Conservation (phyloP, 2,797 vertebrate species). For the Nyctalus aviator region DNA sequence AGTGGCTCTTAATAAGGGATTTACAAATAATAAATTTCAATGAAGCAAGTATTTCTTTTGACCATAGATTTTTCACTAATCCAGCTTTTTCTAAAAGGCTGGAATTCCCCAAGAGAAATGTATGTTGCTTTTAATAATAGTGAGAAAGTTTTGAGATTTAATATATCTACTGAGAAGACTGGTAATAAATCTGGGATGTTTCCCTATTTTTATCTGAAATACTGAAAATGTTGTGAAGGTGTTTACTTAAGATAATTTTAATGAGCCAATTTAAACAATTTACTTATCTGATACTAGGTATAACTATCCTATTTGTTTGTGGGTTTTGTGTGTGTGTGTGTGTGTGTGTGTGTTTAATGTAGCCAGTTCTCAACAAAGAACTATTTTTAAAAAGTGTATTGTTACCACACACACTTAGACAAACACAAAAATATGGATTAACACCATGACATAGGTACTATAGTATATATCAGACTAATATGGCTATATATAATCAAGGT, state of each 20-base stretch:
- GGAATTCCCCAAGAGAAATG: background rate
- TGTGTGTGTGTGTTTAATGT: background rate
- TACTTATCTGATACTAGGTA: background rate
- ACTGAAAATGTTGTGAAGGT: background rate
- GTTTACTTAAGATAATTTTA: background rate
- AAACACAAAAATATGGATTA: background rate
- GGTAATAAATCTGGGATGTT: background rate
- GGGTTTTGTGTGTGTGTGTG: too few relatives aligned
- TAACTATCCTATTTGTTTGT: background rate
- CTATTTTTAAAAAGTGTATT: background rate
- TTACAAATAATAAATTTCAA: constrained; percentile 41
- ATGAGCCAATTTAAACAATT: background rate
- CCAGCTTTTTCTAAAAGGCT: background rate
- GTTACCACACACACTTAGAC: background rate
- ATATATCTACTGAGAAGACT: background rate
- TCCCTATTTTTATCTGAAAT: background rate
- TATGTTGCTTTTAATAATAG: background rate
- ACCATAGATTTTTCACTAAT: background rate
- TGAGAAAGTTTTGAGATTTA: background rate
- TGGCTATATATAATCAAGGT: background rate
- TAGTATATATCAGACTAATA: background rate
- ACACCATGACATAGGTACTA: background rate
- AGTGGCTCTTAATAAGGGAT: background rate
- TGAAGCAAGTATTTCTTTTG: constrained; percentile 1
- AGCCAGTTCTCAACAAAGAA: background rate